These are phyloP conservation scores for Hippopotamus amphibius DNA, from an alignment of 2,113 vertebrate species.

Conservation along the genomic window DNA sequence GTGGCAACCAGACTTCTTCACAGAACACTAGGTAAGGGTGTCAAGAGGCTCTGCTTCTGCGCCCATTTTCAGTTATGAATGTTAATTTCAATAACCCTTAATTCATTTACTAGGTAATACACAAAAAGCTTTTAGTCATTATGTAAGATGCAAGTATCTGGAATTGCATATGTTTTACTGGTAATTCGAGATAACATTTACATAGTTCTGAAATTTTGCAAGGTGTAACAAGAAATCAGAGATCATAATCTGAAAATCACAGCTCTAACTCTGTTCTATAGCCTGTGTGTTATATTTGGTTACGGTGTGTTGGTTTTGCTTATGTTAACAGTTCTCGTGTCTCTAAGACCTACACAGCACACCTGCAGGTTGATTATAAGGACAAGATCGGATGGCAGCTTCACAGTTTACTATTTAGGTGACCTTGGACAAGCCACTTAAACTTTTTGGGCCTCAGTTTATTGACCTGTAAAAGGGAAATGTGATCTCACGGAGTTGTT, in stretches of 20 bases:
- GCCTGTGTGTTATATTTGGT: accelerated
- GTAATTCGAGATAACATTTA: not conserved
- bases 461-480: not conserved
- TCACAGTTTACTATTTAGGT: not conserved
- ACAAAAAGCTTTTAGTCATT: not conserved
- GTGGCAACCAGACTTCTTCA: not conserved
- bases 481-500: not conserved
- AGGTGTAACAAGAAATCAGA: not conserved
- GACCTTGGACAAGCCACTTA: not conserved
- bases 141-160: not conserved
- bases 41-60: too few relatives aligned
- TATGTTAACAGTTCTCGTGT: too few relatives aligned
- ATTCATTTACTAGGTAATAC: not conserved
- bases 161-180: not conserved
- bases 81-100: not conserved
- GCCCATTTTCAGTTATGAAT: not conserved
- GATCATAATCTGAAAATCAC: not conserved
- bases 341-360: not conserved
- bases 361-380: not conserved
- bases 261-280: not conserved
- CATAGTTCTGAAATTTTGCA: not conserved
- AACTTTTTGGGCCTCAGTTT: not conserved
- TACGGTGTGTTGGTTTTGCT: not conserved
- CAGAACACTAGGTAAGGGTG: not conserved
- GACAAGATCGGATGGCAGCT: not conserved